Conservation (phyloP, 2,797 vertebrate species). For the Triplophysa yarkandensis region DNA sequence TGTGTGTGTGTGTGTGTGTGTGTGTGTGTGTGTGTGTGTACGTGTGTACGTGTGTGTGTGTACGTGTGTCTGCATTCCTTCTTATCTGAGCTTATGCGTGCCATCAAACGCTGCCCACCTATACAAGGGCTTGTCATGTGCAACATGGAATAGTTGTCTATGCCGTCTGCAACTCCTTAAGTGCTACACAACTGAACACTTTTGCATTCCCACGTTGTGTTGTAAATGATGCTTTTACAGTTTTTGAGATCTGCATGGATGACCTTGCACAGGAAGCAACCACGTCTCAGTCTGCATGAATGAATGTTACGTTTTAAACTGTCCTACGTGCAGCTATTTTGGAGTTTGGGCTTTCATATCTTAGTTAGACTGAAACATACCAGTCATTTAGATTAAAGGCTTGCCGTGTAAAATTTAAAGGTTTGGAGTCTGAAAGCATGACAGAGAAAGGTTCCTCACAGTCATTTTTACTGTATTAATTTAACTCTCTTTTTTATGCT, state of each 20-base stretch:
- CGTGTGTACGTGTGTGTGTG: too few species aligned
- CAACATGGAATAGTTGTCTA: constrained; percentile 10
- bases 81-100: constrained; percentile 24
- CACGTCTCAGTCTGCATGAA: constrained; percentile 45
- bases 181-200: neutral
- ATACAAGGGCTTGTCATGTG: constrained; percentile 34
- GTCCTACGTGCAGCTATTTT: neutral
- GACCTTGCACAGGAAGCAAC: constrained; percentile 31
- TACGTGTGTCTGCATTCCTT: constrained; percentile 55
- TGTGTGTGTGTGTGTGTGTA: constrained; percentile 11
- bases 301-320: constrained; percentile 9
- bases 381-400: too few species aligned
- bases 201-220: constrained; percentile 5
- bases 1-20: constrained; percentile 30
- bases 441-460: neutral
- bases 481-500: constrained; percentile 34
- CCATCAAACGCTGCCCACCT: constrained; percentile 20
- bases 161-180: constrained; percentile 13
- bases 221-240: constrained; percentile 1
- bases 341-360: constrained; percentile 13
- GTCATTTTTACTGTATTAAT: neutral
- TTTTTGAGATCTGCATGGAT: constrained; percentile 48
- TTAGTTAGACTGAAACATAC: neutral
- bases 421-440: constrained; percentile 50
- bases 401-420: constrained; percentile 2